phyloP scores from a whole-genome alignment of 2,888 invertebrate genomes.

The Calliopum simillimum region DNA sequence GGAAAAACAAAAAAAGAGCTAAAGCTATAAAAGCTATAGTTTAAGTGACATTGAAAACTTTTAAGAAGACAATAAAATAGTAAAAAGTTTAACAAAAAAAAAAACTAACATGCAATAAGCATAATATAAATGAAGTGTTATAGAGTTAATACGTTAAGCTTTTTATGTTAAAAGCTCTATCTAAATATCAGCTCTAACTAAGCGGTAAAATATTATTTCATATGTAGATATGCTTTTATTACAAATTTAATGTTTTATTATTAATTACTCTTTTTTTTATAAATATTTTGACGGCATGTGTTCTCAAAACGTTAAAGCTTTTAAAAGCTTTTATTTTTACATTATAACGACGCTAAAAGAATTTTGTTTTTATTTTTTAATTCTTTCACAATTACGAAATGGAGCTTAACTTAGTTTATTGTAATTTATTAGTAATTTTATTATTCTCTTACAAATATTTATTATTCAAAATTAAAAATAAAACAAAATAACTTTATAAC shows the following conservation, averaged over 20 bases:
- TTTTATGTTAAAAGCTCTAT: not conserved
- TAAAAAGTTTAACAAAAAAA: slow-evolving; percentile 35
- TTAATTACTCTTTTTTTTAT: too few relatives aligned
- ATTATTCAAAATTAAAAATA: not conserved
- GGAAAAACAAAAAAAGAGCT: slow-evolving; percentile 1
- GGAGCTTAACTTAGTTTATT: not conserved
- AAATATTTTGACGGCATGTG: not conserved
- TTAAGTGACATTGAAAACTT: slow-evolving; percentile 8
- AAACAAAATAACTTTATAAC: not conserved
- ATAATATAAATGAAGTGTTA: not conserved
- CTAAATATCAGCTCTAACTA: not conserved
- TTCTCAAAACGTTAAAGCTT: not conserved
- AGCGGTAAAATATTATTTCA: too few relatives aligned
- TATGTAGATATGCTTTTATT: too few relatives aligned
- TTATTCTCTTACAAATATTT: not conserved
- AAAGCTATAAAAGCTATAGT: slow-evolving; percentile 26
- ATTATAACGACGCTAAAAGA: too few relatives aligned
- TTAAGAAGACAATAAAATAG: too few relatives aligned
- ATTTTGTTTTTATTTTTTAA: too few relatives aligned
- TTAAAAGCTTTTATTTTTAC: too few relatives aligned
- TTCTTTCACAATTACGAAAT: not conserved
- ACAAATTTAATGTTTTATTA: not conserved
- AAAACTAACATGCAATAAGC: not conserved
- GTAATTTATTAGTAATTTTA: not conserved
- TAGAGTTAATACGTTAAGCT: not conserved